Percentiles rank a stretch among this genome's conserved stretches.
Conservation (phyloP, 2,113 vertebrate species). For the Psilopsiagon aurifrons region DNA sequence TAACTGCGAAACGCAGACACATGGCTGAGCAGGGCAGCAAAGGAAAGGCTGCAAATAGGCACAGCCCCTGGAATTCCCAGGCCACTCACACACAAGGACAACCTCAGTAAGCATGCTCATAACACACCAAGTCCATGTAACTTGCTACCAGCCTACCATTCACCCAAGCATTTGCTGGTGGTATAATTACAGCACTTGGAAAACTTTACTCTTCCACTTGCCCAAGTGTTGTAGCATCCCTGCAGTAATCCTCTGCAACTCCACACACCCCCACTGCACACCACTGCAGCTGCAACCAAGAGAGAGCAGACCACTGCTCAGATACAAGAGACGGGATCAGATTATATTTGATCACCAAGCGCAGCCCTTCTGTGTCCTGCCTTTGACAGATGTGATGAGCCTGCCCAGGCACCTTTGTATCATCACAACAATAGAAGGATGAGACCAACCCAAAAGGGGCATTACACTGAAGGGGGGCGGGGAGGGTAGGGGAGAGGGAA, state of each 20-base stretch:
- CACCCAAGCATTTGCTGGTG: background rate
- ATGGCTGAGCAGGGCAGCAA: background rate
- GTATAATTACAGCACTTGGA: background rate
- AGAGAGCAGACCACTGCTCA: background rate
- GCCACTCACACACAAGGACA: background rate
- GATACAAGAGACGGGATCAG: background rate
- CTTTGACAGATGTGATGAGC: rapidly evolving
- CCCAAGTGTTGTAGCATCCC: background rate
- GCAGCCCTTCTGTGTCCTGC: background rate
- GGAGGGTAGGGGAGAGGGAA: background rate
- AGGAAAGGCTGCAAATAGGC: background rate
- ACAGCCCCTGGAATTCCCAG: background rate
- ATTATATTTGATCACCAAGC: background rate
- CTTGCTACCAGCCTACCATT: background rate
- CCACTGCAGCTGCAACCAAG: background rate
- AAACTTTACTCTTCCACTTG: background rate
- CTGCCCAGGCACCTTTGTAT: background rate
- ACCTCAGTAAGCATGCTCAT: background rate
- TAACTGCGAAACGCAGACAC: background rate
- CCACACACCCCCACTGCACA: rapidly evolving
- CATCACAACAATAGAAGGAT: background rate
- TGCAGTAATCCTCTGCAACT: background rate
- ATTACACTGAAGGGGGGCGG: background rate
- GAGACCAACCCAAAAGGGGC: background rate
- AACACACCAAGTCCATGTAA: background rate